Evolutionary conservation across 2,797 vertebrate genomes (phyloP).

Genomic region (Pipistrellus pipistrellus): DNA sequence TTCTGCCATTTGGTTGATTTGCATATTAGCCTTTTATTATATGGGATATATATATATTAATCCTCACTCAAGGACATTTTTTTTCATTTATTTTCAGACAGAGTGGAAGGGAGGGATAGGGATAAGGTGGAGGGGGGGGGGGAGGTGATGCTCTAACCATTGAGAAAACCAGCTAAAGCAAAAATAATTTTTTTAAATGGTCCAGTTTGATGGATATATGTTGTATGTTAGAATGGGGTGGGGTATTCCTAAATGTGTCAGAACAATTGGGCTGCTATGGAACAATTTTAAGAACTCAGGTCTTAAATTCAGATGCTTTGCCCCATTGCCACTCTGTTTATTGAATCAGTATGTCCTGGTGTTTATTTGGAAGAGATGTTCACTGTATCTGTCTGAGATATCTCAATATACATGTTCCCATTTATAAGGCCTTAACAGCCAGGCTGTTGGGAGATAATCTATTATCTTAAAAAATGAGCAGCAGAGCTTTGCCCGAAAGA

Average conservation of each 20-base stretch:
- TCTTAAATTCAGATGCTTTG: conserved; percentile 21
- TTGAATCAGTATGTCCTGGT: not conserved
- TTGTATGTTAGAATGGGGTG: not conserved
- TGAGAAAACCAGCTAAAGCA: too few species aligned
- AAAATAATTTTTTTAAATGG: too few species aligned
- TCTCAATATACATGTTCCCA: not conserved
- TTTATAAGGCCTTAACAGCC: not conserved
- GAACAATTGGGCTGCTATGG: not conserved
- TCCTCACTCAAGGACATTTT: too few species aligned
- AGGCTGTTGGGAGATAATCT: not conserved
- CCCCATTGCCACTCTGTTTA: not conserved
- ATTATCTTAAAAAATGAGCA: not conserved
- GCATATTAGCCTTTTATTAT: too few species aligned
- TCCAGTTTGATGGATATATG: not conserved
- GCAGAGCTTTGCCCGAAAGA: not conserved
- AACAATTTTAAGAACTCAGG: not conserved
- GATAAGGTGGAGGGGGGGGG: too few species aligned
- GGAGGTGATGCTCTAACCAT: too few species aligned
- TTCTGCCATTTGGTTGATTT: too few species aligned
- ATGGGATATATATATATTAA: too few species aligned
- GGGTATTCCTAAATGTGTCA: not conserved
- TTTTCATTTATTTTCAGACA: too few species aligned
- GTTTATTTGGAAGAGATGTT: not conserved
- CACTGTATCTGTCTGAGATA: not conserved
- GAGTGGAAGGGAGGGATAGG: too few species aligned